Evolutionary conservation across 2,888 invertebrate species (phyloP), one percentile per base, ranked within the genome.

Genomic region (Diloba caeruleocephala): DNA sequence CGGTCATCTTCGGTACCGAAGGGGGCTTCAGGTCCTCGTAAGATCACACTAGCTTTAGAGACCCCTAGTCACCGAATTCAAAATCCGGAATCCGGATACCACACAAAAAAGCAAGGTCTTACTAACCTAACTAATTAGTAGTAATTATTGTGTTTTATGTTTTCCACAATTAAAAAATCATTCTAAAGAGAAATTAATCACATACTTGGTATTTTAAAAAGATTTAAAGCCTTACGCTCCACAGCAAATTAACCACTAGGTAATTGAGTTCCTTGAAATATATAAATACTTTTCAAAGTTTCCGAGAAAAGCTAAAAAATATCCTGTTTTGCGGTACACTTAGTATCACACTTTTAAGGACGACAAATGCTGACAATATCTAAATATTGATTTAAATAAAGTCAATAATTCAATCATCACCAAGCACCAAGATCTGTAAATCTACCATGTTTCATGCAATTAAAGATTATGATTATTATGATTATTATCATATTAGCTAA

Each of bases 221-320:
- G 33, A 31, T 43, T 44, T 37, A 45, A 38, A 26, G 5, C 19
- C 15, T n/a, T 34, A 15, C 8, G 23, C 7, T 23, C n/a, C 17
- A 26, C 43, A 50, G 33, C 25, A 43, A 49, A 46, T 13, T 28
- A 0, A 66, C 50, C 48, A 15, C 43, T n/a, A n/a, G n/a, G n/a
- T 34, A 61, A 68, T 57, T 46, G 51, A 44, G 41, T 68, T 49
- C 67, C 52, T 46, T 61, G 67, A 68, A 68, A 36, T 19, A 5
- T 8, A 29, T 10, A 31, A 28, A 54, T 53, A 33, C 7, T 56
- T 26, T 53, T 21, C 43, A 51, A 43, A 44, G 25, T 46, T 41
- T 21, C 48, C 39, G 51, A 37, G 31, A 52, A 38, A 56, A 33
- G 8, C 2, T 43, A 32, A 29, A 34, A 36, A 26, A 36, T 57